phyloP scores from a whole-genome alignment of 1,140 invertebrate species.

The Sipha flava region DNA sequence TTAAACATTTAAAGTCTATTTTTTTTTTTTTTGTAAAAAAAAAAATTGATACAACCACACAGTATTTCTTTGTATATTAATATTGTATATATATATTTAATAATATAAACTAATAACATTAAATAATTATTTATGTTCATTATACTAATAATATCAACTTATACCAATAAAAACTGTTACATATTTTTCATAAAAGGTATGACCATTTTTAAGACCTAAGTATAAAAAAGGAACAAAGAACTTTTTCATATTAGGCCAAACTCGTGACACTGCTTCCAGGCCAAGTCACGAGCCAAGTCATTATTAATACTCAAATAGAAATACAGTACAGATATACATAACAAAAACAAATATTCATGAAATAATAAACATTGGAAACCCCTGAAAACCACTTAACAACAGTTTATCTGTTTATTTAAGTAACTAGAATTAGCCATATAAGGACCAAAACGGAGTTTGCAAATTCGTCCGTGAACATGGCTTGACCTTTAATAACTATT shows the following conservation, averaged over 20 bases:
- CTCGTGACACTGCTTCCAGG: slow-evolving; percentile 24
- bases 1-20: too few species aligned
- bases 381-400: slow-evolving; percentile 25
- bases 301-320: not conserved
- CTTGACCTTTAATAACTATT: not conserved
- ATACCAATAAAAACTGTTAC: not conserved
- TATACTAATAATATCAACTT: too few species aligned
- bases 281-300: not conserved
- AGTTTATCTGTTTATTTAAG: slow-evolving; percentile 12
- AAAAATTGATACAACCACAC: too few species aligned
- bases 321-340: not conserved
- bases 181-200: not conserved
- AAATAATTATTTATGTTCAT: too few species aligned
- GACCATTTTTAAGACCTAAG: not conserved
- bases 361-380: not conserved
- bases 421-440: slow-evolving; percentile 24
- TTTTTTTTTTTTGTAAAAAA: too few species aligned
- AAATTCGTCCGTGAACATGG: slow-evolving; percentile 5
- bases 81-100: too few species aligned
- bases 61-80: too few species aligned
- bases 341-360: slow-evolving; percentile 3
- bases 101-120: too few species aligned
- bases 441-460: slow-evolving; percentile 7
- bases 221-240: slow-evolving; percentile 12
- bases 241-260: slow-evolving; percentile 17